Percentiles rank a stretch among this genome's conserved stretches.
phyloP scores from a whole-genome alignment of 2,888 invertebrate genomes.

The Cataglyphis albicans region DNA sequence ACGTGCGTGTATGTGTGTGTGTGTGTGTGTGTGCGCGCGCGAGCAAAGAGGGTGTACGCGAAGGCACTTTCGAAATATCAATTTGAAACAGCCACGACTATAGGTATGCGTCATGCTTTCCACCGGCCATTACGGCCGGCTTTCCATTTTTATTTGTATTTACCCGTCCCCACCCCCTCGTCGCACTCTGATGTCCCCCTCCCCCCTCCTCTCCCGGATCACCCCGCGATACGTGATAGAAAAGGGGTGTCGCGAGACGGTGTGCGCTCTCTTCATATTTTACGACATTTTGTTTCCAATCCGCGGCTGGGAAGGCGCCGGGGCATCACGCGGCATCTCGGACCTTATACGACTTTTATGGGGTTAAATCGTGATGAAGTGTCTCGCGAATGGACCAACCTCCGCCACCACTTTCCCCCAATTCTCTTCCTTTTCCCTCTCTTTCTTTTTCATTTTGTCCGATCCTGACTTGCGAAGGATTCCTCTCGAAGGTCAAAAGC shows the following conservation, averaged over 20 bases:
- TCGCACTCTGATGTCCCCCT: slow-evolving; percentile 37
- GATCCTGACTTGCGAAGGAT: slow-evolving; percentile 61
- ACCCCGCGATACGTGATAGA: slow-evolving; percentile 47
- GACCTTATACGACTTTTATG: slow-evolving; percentile 80
- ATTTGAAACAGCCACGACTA: slow-evolving; percentile 80
- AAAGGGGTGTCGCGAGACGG: slow-evolving; percentile 39
- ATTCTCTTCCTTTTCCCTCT: slow-evolving; percentile 68
- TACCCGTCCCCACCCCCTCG: slow-evolving; percentile 70
- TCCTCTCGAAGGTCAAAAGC: slow-evolving; percentile 1
- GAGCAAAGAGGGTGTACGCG: slow-evolving; percentile 36
- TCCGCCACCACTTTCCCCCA: slow-evolving; percentile 16
- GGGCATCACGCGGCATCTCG: slow-evolving; percentile 72
- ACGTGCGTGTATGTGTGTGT: slow-evolving; percentile 46
- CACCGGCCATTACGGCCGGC: slow-evolving; percentile 84
- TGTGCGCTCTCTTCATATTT: slow-evolving; percentile 74
- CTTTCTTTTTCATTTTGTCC: slow-evolving; percentile 73
- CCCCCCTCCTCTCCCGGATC: slow-evolving; percentile 49
- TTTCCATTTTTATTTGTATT: slow-evolving; percentile 85
- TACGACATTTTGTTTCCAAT: slow-evolving; percentile 84
- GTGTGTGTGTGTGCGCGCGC: slow-evolving; percentile 44
- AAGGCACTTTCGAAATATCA: slow-evolving; percentile 81
- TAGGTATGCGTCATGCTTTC: slow-evolving; percentile 84
- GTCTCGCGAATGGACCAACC: slow-evolving; percentile 68
- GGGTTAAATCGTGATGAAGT: slow-evolving; percentile 80
- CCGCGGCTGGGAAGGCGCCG: slow-evolving; percentile 68